phyloP scores from a whole-genome alignment of 2,888 invertebrate genomes.

The Tricholauxania praeusta region DNA sequence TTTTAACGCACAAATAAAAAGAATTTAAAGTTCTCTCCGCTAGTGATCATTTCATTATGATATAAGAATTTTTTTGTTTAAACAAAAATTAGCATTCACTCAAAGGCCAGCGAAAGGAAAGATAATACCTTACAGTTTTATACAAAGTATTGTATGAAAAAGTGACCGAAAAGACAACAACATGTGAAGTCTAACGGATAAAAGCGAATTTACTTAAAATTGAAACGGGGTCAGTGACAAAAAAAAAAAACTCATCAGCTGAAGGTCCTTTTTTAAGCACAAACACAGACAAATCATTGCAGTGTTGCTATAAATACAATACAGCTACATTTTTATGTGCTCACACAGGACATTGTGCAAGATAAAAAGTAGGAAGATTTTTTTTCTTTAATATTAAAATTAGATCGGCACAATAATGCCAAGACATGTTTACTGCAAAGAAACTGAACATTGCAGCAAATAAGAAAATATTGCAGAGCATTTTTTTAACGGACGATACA shows the following conservation, averaged over 20 bases:
- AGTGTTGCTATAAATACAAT: neutral
- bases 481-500: too few relatives aligned
- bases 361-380: neutral
- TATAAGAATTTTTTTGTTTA: too few relatives aligned
- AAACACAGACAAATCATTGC: neutral
- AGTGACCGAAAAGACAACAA: neutral
- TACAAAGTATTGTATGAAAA: neutral
- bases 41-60: too few relatives aligned
- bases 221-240: slow-evolving; percentile 23
- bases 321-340: neutral
- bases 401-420: slow-evolving; percentile 19
- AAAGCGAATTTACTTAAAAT: neutral
- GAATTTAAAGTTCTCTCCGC: too few relatives aligned
- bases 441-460: too few relatives aligned
- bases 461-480: too few relatives aligned
- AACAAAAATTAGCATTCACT: too few relatives aligned
- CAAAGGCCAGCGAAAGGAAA: neutral
- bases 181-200: neutral
- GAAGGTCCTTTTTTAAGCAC: slow-evolving; percentile 4
- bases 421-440: too few relatives aligned
- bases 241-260: neutral
- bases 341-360: slow-evolving; percentile 6
- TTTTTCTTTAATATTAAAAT: slow-evolving; percentile 25
- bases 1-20: neutral
- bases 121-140: neutral